Evolutionary conservation across 2,797 vertebrate species (phyloP), one percentile per base, ranked within the genome.

Genomic region (Chaetodon trifasciatus): DNA sequence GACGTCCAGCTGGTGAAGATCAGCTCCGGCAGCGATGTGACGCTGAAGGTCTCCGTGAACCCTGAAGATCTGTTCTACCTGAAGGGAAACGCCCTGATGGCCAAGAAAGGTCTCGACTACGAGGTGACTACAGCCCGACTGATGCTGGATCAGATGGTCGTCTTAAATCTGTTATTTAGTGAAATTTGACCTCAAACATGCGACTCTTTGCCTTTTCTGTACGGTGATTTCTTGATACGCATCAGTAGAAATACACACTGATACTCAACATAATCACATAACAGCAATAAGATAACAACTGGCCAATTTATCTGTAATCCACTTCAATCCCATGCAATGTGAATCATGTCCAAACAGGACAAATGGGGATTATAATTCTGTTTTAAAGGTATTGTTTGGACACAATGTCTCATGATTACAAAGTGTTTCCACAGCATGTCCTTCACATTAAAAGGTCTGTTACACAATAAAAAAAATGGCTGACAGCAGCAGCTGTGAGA

Each of bases 71-170:
- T 93, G 17, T 96, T 96, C 65, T 93, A 91, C 82, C 91, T 96
- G 55, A 90, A 80, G 21, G 95, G 92, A 8, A 86, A 87, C 5
- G 82, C 83, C 50, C 81, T 96, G 74, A 92, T 95, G 88, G 84
- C 91, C 24, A 95, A 94, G 88, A 95, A 94, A 75, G 93, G 90
- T 24, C 87, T 96, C 64, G 96, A 96, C 80, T 96, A 93, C 40
- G 96, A 96, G 94, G 95, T 94, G 88, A 58, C 9, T n/a, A 2
- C 5, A 28, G 6, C 7, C 39, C 39, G 9, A 10, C 39, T 40
- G 39, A 8, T 40, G 39, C 9, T 7, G 7, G 7, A 40, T 40
- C 39, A 40, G 7, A 1, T 10, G 5, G 1, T 39, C 39, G 3
- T 28, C 28, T 28, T 28, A 28, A 28, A 1, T 28, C 28, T 32